Percentiles rank a stretch among this genome's conserved stretches.
phyloP scores from a whole-genome alignment of 37 sponge, comb jelly and placozoan genomes.

The Axinella damicornis region DNA sequence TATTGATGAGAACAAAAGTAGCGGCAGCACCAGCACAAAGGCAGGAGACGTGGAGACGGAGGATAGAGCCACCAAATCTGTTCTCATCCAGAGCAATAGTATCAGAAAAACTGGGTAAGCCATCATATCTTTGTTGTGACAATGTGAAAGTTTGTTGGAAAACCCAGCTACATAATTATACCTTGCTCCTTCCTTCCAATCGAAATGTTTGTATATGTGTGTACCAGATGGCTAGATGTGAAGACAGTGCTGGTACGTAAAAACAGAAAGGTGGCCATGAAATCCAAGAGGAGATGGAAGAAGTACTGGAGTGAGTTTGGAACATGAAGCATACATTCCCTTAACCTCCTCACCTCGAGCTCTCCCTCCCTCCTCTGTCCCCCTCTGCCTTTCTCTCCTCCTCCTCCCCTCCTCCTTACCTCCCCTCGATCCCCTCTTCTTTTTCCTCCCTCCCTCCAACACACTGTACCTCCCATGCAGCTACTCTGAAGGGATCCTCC shows the following conservation, averaged over 20 bases:
- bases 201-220: no score
- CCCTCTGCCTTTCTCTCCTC: not conserved
- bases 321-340: no score
- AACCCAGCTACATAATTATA: no score
- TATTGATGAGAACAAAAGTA: not conserved
- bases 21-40: not conserved
- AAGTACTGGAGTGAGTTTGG: constrained; percentile 62
- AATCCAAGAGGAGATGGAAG: constrained; percentile 59
- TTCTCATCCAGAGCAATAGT: no score
- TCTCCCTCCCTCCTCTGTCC: not conserved
- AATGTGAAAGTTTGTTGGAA: no score
- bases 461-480: no score
- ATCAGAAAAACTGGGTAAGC: constrained; percentile 5
- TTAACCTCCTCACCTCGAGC: no score
- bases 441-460: no score
- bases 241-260: constrained; percentile 52
- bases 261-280: constrained; percentile 68
- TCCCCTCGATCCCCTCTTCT: no score
- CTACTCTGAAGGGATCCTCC: constrained; percentile 37
- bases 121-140: no score
- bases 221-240: constrained; percentile 58
- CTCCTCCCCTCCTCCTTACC: not conserved
- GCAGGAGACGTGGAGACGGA: not conserved
- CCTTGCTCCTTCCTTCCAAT: no score
- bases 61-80: no score